Evolutionary conservation across 2,888 invertebrate genomes (phyloP).

Genomic region (Cerceris rybyensis): DNA sequence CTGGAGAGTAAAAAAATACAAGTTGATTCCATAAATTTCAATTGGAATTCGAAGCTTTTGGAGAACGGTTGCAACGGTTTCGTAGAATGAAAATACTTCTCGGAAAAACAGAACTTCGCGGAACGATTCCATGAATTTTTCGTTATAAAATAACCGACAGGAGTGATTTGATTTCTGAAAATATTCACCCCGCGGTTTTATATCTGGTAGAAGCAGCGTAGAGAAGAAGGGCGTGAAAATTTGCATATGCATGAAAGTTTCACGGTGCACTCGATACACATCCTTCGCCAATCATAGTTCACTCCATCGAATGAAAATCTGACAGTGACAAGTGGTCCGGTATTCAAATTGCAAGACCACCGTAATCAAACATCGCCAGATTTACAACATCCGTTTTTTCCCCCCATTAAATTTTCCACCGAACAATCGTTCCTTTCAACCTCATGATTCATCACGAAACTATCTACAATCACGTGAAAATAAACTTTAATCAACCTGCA

Average conservation of each 20-base stretch:
- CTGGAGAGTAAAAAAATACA: too few relatives aligned
- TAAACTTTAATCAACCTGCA: too few relatives aligned
- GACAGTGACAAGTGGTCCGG: slow-evolving; percentile 54
- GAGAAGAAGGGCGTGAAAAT: background rate
- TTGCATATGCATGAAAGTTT: background rate
- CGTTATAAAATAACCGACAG: too few relatives aligned
- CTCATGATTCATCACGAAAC: too few relatives aligned
- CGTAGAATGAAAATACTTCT: too few relatives aligned
- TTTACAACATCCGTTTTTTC: slow-evolving; percentile 50
- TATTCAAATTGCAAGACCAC: slow-evolving; percentile 30
- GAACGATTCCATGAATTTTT: too few relatives aligned
- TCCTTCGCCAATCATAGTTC: slow-evolving; percentile 11
- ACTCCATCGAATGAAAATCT: slow-evolving; percentile 37
- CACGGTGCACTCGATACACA: background rate
- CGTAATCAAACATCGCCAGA: slow-evolving; percentile 53
- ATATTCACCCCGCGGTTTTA: background rate
- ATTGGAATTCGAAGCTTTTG: too few relatives aligned
- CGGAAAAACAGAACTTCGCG: too few relatives aligned
- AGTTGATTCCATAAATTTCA: too few relatives aligned
- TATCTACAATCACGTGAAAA: too few relatives aligned
- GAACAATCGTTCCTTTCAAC: background rate
- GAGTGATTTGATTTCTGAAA: too few relatives aligned
- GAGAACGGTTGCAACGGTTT: too few relatives aligned
- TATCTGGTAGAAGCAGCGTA: background rate
- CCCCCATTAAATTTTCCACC: slow-evolving; percentile 14